Percentiles rank a stretch among this genome's conserved stretches.
These are phyloP conservation scores for Acrocyrtus sp. DNA, from an alignment of 2,888 invertebrate species.

Conservation along the genomic window DNA sequence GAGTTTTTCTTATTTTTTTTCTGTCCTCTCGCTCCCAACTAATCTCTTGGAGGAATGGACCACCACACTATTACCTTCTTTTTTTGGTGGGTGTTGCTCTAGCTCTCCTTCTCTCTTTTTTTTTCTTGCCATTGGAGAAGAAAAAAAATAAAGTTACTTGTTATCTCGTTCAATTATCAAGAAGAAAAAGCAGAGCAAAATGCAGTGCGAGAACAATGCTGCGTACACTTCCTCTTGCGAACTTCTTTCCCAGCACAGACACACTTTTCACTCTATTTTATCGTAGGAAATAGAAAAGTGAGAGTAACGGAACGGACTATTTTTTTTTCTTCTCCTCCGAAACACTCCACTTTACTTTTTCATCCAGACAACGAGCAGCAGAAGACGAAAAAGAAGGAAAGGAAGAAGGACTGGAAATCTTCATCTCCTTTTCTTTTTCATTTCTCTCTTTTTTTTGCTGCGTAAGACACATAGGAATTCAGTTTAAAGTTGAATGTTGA, in stretches of 20 bases:
- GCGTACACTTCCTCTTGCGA: slow-evolving; percentile 6
- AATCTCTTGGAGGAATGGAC: no score
- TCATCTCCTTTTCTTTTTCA: background rate
- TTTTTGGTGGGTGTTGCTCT: slow-evolving; percentile 6
- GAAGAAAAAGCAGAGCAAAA: background rate
- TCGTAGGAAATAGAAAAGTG: background rate
- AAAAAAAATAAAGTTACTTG: slow-evolving; percentile 16
- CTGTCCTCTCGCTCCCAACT: no score
- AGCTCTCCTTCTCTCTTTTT: slow-evolving; percentile 1
- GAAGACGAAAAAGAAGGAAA: background rate
- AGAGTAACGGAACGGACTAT: background rate
- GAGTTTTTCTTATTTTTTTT: no score
- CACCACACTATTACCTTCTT: no score
- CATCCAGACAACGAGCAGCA: background rate
- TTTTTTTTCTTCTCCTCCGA: background rate
- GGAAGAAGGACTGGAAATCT: background rate
- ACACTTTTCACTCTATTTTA: slow-evolving; percentile 23
- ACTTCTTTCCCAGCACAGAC: no score
- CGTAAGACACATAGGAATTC: no score
- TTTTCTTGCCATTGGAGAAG: background rate
- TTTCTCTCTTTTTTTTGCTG: no score
- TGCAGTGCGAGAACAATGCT: slow-evolving; percentile 7
- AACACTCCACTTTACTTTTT: no score
- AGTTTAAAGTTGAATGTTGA: no score
- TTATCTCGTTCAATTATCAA: slow-evolving; percentile 36